A percentile compares a stretch with the other conserved stretches of the same genome.
phyloP scores from a whole-genome alignment of 2,113 vertebrate species.

The Oxygymnocypris stewartii region DNA sequence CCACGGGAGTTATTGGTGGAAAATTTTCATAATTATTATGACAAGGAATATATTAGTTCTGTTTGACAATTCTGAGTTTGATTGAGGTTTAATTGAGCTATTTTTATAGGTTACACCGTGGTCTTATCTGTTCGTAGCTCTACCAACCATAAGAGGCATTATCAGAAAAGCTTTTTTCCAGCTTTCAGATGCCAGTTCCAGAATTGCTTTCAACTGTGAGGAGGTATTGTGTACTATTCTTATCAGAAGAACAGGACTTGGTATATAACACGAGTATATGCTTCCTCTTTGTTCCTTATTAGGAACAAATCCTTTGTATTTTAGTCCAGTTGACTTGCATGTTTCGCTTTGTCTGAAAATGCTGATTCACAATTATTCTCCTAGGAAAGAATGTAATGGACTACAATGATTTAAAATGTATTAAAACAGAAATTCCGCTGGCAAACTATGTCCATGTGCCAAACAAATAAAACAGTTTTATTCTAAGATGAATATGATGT shows the following conservation, averaged over 20 bases:
- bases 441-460: background rate
- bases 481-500: background rate
- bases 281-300: background rate
- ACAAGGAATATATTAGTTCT: conserved; percentile 69
- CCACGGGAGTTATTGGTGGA: conserved; percentile 62
- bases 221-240: conserved; percentile 8
- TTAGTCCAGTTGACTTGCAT: background rate
- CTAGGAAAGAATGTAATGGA: background rate
- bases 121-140: background rate
- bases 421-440: background rate
- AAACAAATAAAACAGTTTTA: background rate
- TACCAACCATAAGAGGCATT: conserved; percentile 43
- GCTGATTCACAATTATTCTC: background rate
- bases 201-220: conserved; percentile 2
- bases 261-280: background rate
- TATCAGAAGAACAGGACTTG: conserved; percentile 8
- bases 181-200: conserved; percentile 15
- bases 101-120: conserved; percentile 53
- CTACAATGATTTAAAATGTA: background rate
- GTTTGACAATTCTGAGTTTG: conserved; percentile 62
- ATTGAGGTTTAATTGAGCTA: conserved; percentile 61
- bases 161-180: conserved; percentile 15
- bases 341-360: background rate
- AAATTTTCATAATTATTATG: conserved; percentile 71
- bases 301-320: background rate